A percentile compares a stretch with the other conserved stretches of the same genome.
phyloP scores from a whole-genome alignment of 2,113 vertebrate genomes.

The Chaenogobius annularis region DNA sequence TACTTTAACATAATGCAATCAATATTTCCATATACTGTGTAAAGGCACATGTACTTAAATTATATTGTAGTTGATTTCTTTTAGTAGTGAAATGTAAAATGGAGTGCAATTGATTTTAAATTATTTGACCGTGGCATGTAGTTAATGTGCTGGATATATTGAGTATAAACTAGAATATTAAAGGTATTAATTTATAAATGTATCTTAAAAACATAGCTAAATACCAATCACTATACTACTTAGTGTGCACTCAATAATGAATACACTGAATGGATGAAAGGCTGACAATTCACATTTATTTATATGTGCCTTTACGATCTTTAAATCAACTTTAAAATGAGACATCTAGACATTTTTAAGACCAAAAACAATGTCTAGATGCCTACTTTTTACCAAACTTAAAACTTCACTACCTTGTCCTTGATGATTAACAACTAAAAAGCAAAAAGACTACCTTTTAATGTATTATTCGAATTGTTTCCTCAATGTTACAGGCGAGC shows the following conservation, averaged over 20 bases:
- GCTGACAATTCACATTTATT: not conserved
- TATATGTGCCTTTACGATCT: not conserved
- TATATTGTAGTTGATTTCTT: not conserved
- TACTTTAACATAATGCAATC: not conserved
- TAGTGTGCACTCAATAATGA: not conserved
- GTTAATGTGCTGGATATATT: too few relatives aligned
- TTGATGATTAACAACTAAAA: not conserved
- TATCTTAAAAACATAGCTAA: not conserved
- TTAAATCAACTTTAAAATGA: not conserved
- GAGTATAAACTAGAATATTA: too few relatives aligned
- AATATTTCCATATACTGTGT: not conserved
- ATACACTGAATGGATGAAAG: not conserved
- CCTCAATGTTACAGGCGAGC: constrained; percentile 77
- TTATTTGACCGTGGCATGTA: too few relatives aligned
- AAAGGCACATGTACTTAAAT: not conserved
- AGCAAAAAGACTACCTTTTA: not conserved
- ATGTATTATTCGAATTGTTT: not conserved
- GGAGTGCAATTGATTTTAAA: not conserved
- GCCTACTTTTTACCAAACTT: not conserved
- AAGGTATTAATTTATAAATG: not conserved
- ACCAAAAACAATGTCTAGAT: not conserved
- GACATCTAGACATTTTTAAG: not conserved
- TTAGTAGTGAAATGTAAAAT: not conserved
- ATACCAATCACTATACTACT: not conserved
- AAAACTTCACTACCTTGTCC: not conserved